phyloP scores from a whole-genome alignment of 1,140 invertebrate genomes.

The Elysia chlorotica region DNA sequence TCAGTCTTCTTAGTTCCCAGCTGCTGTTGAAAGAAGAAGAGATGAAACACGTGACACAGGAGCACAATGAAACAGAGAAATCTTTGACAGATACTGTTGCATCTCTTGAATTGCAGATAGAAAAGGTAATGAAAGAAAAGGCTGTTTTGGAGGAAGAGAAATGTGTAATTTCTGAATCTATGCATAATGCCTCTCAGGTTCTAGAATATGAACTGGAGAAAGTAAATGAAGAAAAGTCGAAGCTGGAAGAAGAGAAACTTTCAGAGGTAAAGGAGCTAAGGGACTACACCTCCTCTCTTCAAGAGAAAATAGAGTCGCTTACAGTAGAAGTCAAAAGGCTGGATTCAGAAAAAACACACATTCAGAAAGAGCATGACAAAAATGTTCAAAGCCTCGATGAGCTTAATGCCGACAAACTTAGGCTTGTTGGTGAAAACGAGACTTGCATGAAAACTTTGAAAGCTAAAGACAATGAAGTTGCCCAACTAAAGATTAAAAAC shows the following conservation, averaged over 20 bases:
- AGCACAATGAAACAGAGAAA: not conserved
- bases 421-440: slow-evolving; percentile 7
- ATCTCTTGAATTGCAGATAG: not conserved
- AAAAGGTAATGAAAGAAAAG: not conserved
- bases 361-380: not conserved
- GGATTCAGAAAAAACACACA: too few relatives aligned
- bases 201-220: slow-evolving; percentile 2
- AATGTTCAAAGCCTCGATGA: slow-evolving; percentile 5
- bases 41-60: not conserved
- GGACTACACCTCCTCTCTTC: not conserved
- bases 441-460: not conserved
- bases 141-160: not conserved
- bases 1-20: slow-evolving; percentile 2
- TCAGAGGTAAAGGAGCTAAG: not conserved
- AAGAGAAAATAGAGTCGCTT: slow-evolving; percentile 5
- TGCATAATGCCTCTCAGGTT: slow-evolving; percentile 9
- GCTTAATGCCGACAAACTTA: not conserved
- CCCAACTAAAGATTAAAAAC: not conserved
- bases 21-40: slow-evolving; percentile 10
- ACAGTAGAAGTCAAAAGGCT: not conserved
- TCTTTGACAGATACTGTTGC: not conserved
- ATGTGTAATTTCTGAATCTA: not conserved
- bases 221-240: not conserved
- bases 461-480: not conserved
- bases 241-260: not conserved